phyloP scores from a whole-genome alignment of 2,113 vertebrate genomes.

The Melanerpes aurifrons region DNA sequence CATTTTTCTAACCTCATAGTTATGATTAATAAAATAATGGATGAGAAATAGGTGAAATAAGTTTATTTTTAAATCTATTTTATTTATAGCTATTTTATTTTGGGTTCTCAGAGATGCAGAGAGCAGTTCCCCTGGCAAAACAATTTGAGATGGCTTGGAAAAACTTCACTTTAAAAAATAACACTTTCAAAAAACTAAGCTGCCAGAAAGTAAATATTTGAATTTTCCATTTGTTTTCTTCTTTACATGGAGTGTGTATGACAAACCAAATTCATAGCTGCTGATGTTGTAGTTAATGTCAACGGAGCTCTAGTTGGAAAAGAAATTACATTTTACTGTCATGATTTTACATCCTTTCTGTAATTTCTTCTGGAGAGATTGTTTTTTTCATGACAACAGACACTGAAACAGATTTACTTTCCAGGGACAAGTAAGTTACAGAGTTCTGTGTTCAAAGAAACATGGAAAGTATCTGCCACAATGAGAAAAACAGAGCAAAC shows the following conservation, averaged over 20 bases:
- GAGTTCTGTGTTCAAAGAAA: neutral
- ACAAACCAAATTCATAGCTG: constrained; percentile 44
- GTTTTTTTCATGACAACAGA: constrained; percentile 11
- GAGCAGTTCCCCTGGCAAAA: constrained; percentile 31
- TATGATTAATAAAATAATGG: constrained; percentile 44
- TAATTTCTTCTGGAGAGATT: constrained; percentile 30
- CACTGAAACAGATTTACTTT: neutral
- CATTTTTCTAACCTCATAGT: constrained; percentile 44
- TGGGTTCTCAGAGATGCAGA: neutral
- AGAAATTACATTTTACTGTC: constrained; percentile 14
- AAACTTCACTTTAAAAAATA: constrained; percentile 10
- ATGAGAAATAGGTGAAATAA: neutral
- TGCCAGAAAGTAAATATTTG: constrained; percentile 53
- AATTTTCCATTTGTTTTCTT: constrained; percentile 53
- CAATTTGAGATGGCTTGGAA: neutral
- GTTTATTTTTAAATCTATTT: neutral
- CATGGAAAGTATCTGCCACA: neutral
- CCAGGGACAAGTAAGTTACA: neutral
- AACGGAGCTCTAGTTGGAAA: constrained; percentile 48
- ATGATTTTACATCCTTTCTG: constrained; percentile 57
- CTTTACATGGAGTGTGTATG: neutral
- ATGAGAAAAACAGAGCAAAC: constrained; percentile 21
- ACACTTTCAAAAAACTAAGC: constrained; percentile 17
- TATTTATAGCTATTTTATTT: constrained; percentile 7
- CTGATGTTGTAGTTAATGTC: constrained; percentile 44